Conservation (phyloP, 2,113 vertebrate genomes). For the Hiodon alosoides region DNA sequence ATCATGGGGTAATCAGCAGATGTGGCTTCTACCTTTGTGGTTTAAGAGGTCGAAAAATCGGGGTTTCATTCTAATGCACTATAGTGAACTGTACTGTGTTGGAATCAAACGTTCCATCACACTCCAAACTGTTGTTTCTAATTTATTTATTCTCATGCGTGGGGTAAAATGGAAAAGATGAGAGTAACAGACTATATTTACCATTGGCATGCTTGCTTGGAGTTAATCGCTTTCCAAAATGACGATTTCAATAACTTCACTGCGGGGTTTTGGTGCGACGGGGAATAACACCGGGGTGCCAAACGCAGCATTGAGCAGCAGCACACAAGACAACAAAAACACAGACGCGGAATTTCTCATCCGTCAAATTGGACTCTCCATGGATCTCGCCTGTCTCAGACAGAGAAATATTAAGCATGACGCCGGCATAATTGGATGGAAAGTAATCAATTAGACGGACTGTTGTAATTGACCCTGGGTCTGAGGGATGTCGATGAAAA, state of each 20-base stretch:
- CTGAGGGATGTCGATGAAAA: constrained; percentile 1
- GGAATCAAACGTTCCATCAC: too few species aligned
- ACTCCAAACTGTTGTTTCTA: too few species aligned
- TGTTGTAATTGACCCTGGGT: constrained; percentile 16
- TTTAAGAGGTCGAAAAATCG: too few species aligned
- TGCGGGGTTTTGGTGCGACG: background rate
- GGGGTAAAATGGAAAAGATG: too few species aligned
- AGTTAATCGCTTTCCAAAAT: background rate
- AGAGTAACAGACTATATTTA: too few species aligned
- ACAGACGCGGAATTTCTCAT: background rate
- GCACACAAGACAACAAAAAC: background rate
- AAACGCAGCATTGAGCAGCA: background rate
- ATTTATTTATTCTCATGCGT: too few species aligned
- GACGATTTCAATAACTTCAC: background rate
- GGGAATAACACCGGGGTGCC: background rate
- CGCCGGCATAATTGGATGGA: constrained; percentile 14
- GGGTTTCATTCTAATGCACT: too few species aligned
- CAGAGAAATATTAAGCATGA: constrained; percentile 19
- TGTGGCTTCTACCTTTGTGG: too few species aligned
- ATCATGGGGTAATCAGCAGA: too few species aligned
- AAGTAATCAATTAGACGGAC: constrained; percentile 17
- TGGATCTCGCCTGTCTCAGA: background rate
- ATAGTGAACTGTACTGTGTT: too few species aligned
- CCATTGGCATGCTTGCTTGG: background rate
- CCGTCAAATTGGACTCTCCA: background rate